A percentile compares a stretch with the other conserved stretches of the same genome.
phyloP scores from a whole-genome alignment of 2,888 invertebrate species.

The Drosophila quasianomalipes region DNA sequence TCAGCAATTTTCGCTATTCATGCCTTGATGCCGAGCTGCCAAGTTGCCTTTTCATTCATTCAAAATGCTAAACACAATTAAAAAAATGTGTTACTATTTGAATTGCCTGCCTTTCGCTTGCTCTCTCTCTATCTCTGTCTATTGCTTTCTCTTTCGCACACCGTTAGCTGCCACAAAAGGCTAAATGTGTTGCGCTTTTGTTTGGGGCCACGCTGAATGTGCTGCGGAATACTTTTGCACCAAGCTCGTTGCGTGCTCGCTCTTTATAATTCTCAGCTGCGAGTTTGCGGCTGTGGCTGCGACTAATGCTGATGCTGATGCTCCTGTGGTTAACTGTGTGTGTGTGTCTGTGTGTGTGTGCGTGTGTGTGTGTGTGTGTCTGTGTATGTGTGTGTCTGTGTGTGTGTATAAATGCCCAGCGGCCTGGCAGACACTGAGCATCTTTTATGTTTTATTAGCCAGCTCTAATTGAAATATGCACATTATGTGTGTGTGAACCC shows the following conservation, averaged over 20 bases:
- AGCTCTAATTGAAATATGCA: slow-evolving; percentile 68
- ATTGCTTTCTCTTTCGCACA: neutral
- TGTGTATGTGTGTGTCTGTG: neutral
- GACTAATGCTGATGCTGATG: slow-evolving; percentile 14
- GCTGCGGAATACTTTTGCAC: slow-evolving; percentile 53
- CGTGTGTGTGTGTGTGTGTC: no score
- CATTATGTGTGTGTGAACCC: slow-evolving; percentile 30
- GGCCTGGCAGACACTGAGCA: slow-evolving; percentile 31
- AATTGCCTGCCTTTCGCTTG: neutral
- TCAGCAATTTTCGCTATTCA: slow-evolving; percentile 51
- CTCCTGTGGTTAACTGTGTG: slow-evolving; percentile 19
- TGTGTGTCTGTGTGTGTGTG: neutral
- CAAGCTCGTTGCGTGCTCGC: slow-evolving; percentile 18
- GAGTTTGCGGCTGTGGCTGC: slow-evolving; percentile 10
- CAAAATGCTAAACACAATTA: slow-evolving; percentile 72
- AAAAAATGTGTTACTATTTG: slow-evolving; percentile 66
- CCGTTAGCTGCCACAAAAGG: slow-evolving; percentile 34
- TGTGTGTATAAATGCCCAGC: slow-evolving; percentile 38
- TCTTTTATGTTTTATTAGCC: slow-evolving; percentile 74
- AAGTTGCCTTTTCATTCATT: slow-evolving; percentile 58
- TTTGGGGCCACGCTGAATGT: slow-evolving; percentile 56
- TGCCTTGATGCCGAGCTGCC: slow-evolving; percentile 20
- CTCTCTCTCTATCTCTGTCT: neutral
- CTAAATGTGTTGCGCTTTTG: slow-evolving; percentile 66
- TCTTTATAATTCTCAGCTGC: slow-evolving; percentile 41